Conservation (phyloP, 2,888 invertebrate genomes). For the Lepidochitona cinerea region DNA sequence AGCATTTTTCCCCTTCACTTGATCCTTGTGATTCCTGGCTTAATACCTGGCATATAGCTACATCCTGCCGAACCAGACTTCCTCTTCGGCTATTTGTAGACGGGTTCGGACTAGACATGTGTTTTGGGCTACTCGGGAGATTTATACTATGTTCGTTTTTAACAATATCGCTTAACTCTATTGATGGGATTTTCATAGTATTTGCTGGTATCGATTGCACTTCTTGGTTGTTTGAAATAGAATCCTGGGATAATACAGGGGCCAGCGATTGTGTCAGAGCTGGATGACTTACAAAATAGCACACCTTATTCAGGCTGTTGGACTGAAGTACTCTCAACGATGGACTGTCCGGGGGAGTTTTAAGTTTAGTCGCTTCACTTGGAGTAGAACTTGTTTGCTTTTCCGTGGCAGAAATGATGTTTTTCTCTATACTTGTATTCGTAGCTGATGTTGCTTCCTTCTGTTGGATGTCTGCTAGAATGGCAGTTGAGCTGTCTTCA, state of each 20-base stretch:
- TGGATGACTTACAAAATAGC: slow-evolving; percentile 35
- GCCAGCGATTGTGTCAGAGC: slow-evolving; percentile 10
- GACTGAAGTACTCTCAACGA: slow-evolving; percentile 33
- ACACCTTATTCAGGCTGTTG: slow-evolving; percentile 32
- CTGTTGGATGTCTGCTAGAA: too few relatives aligned
- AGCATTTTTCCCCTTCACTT: background rate
- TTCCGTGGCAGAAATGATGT: too few relatives aligned
- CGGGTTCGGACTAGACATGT: background rate
- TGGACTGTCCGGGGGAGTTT: background rate
- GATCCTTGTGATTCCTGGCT: background rate
- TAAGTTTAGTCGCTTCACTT: too few relatives aligned
- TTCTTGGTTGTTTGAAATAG: background rate
- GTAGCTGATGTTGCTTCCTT: too few relatives aligned
- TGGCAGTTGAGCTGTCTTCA: too few relatives aligned
- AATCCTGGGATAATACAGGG: background rate
- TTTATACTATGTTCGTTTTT: background rate
- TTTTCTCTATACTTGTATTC: too few relatives aligned
- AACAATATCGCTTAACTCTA: background rate
- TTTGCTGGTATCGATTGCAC: background rate
- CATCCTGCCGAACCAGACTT: background rate
- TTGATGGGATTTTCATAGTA: background rate
- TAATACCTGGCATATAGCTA: background rate
- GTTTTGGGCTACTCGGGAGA: background rate
- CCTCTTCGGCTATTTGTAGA: background rate
- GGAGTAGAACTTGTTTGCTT: too few relatives aligned